Conservation (phyloP, 2,888 invertebrate species). For the Panopea generosa region DNA sequence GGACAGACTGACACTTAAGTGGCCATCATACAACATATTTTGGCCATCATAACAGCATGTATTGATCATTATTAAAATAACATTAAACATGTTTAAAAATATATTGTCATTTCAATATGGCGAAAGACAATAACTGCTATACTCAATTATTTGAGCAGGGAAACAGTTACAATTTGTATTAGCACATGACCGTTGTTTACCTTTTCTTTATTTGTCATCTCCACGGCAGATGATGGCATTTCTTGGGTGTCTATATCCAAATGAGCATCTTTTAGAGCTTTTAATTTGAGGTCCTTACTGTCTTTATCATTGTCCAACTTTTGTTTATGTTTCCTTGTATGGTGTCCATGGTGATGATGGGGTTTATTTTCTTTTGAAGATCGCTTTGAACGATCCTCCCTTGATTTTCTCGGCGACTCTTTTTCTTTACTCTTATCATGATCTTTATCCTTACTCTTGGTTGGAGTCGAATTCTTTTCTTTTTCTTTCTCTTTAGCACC, state of each 20-base stretch:
- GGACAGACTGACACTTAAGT: no score
- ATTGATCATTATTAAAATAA: no score
- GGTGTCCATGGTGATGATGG: constrained; percentile 16
- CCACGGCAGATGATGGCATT: constrained; percentile 81
- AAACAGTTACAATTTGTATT: no score
- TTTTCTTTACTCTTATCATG: constrained; percentile 26
- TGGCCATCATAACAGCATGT: no score
- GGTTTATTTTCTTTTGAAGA: constrained; percentile 26
- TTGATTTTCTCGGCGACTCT: constrained; percentile 39
- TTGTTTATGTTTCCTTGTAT: constrained; percentile 29
- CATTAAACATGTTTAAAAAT: no score
- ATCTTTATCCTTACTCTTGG: constrained; percentile 35
- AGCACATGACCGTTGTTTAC: no score
- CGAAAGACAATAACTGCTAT: no score
- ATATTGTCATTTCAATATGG: no score
- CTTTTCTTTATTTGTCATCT: constrained; percentile 82
- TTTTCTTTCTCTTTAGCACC: constrained; percentile 28
- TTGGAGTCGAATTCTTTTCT: constrained; percentile 31
- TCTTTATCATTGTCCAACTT: constrained; percentile 22
- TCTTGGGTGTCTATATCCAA: constrained; percentile 72
- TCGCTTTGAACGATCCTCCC: constrained; percentile 25
- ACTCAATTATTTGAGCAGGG: no score
- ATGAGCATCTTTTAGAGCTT: constrained; percentile 69
- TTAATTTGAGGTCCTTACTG: constrained; percentile 58
- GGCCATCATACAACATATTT: no score